Evolutionary conservation across 2,113 vertebrate genomes (phyloP).

Genomic region (Zapus hudsonius): DNA sequence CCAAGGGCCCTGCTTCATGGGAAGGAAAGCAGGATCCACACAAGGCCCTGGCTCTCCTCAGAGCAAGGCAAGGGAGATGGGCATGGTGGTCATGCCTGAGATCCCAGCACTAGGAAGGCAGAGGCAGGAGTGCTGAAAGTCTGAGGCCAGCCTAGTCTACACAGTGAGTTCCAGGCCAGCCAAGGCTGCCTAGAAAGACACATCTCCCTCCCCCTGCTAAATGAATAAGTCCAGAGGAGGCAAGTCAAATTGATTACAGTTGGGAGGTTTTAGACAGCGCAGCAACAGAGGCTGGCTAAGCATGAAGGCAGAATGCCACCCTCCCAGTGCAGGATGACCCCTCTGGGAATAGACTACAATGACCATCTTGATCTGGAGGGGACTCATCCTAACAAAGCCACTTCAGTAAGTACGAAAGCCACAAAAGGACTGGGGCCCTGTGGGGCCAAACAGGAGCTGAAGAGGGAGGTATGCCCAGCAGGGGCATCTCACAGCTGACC

Average conservation of each 20-base stretch:
- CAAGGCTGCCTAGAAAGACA: background rate
- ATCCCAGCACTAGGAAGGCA: background rate
- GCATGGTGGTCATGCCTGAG: background rate
- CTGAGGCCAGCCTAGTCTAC: background rate
- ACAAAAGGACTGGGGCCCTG: background rate
- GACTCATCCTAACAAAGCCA: background rate
- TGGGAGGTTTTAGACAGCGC: background rate
- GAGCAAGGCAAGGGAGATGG: background rate
- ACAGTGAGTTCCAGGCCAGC: background rate
- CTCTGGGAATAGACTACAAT: background rate
- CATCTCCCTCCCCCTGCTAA: background rate
- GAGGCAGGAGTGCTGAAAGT: background rate
- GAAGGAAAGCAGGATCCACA: background rate
- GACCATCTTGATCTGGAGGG: background rate
- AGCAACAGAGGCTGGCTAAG: background rate
- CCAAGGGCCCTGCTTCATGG: background rate
- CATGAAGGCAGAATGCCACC: background rate
- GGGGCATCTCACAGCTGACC: background rate
- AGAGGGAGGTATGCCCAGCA: background rate
- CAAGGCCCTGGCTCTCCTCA: background rate
- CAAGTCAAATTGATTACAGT: background rate
- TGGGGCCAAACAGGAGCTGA: background rate
- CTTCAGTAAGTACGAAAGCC: background rate
- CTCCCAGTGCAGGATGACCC: background rate
- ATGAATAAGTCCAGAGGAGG: too few species aligned